Base-by-base conservation (phyloP, 2,113 vertebrate species). In the Canis aureus region DNA sequence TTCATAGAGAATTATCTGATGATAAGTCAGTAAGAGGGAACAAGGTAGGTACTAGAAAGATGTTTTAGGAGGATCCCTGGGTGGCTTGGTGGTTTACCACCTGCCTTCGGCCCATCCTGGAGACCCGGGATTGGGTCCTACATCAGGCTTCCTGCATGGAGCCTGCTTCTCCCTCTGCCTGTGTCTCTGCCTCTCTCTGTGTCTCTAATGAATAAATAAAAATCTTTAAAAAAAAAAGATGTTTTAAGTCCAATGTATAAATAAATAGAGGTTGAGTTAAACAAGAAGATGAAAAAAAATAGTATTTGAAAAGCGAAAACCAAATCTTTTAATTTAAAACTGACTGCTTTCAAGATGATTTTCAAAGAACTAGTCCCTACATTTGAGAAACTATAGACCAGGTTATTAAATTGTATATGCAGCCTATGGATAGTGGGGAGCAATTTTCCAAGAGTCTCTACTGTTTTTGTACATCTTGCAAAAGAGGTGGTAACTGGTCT, bases 291-390 rank as follows among this genome's bases (percentile, higher is more conserved):
- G 11, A 83, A 49, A 93, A 93, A 83, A 92, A 86, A 49, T 27
- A 0, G 1, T 79, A 71, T 92, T 55, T 73, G 22, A 94, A 95
- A 81, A 57, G 51, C 35, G 9, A 57, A 84, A 91, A 67, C 8
- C 23, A 78, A 71, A 79, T 53, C 17, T 74, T 84, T 95, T 79
- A 87, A 78, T 51, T 88, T 35, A 81, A 89, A 93, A 17, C 49
- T 60, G 62, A 74, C 9, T 69, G 57, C 66, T 90, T 95, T 90
- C n/a, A 32, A 94, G 89, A 92, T 81, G 27, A n/a, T 79, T 69
- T 90, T 93, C 43, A 84, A 74, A 93, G 76, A 93, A 83, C 13
- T 59, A 55, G 43, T n/a, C 17, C 62, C 55, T 71, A 5, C 15
- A 38, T 92, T 94, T 74, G 22, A 84, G 80, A 82, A 82, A 49